Evolutionary conservation across 2,797 vertebrate genomes (phyloP), one percentile per base, ranked within the genome.

Genomic region (Eulemur mongoz): DNA sequence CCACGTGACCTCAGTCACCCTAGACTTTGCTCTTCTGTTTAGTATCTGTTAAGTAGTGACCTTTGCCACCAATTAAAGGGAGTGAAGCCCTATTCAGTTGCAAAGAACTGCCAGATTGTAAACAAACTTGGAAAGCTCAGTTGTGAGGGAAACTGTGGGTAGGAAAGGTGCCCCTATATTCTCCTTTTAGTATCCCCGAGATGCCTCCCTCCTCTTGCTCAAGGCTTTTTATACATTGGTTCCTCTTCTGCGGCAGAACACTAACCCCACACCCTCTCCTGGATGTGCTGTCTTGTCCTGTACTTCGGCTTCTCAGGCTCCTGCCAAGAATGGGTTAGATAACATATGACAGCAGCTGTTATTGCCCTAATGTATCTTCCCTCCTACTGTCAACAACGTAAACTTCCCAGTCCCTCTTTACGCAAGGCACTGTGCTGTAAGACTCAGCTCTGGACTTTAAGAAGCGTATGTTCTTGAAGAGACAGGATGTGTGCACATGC

Each of bases 51-150:
- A 91, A 96, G 79, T 59, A 59, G 69, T 96, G 93, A 96, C 88
- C 87, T 97, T 97, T 94, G 91, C 85, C 83, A 87, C 79, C 78
- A 96, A n/a, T 96, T 95, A 95, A 96, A 18, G 57, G 79, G 73
- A 86, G 30, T 7, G 38, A 90, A 63, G 50, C 80, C 81, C 73
- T 76, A 30, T 85, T 90, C n/a, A 15, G 1, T 86, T 48, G 88
- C 72, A 76, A 84, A 93, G 72, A 94, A 95, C 32, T 92, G 23
- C 67, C 70, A 70, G 43, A 82, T 61, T 93, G 38, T 92, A 95
- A 95, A 95, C 84, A 97, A 89, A 94, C 12, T 65, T 91, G 48
- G 32, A 80, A 82, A 90, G 50, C n/a, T 2, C 17, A 38, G 35
- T 72, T 92, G 57, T 79, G 59, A 57, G 38, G 35, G 76, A 61